Evolutionary conservation across 2,113 vertebrate genomes (phyloP).

Genomic region (Cynoglossus semilaevis): DNA sequence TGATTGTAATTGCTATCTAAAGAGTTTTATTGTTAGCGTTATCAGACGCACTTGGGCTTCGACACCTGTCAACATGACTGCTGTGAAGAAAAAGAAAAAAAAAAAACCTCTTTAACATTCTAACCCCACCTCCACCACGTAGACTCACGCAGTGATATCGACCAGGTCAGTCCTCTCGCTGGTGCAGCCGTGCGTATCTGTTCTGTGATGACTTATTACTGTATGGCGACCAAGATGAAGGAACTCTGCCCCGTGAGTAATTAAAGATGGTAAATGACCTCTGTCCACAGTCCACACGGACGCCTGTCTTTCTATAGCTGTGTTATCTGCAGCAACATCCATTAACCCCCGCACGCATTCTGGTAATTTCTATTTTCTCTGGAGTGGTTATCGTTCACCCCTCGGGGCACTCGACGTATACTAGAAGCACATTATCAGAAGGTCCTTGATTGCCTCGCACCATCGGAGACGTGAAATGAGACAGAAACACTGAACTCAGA

Average conservation of each 20-base stretch:
- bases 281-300: constrained; percentile 21
- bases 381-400: constrained; percentile 26
- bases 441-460: constrained; percentile 21
- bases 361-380: constrained; percentile 19
- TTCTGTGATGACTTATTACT: constrained; percentile 19
- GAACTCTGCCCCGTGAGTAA: constrained; percentile 19
- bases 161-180: constrained; percentile 10
- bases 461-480: constrained; percentile 16
- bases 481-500: constrained; percentile 4
- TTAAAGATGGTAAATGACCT: constrained; percentile 33
- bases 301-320: constrained; percentile 1
- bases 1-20: too few relatives aligned
- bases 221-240: constrained; percentile 1
- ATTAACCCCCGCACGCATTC: constrained; percentile 17
- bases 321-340: constrained; percentile 18
- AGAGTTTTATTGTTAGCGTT: too few relatives aligned
- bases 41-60: too few relatives aligned
- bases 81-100: too few relatives aligned
- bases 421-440: constrained; percentile 19
- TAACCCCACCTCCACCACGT: neutral
- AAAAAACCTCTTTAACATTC: too few relatives aligned
- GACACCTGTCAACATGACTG: too few relatives aligned
- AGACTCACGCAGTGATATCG: neutral
- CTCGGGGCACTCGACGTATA: constrained; percentile 20
- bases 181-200: neutral